A percentile compares a stretch with the other conserved stretches of the same genome.
phyloP scores from a whole-genome alignment of 2,113 vertebrate genomes.

The Chiloscyllium plagiosum region DNA sequence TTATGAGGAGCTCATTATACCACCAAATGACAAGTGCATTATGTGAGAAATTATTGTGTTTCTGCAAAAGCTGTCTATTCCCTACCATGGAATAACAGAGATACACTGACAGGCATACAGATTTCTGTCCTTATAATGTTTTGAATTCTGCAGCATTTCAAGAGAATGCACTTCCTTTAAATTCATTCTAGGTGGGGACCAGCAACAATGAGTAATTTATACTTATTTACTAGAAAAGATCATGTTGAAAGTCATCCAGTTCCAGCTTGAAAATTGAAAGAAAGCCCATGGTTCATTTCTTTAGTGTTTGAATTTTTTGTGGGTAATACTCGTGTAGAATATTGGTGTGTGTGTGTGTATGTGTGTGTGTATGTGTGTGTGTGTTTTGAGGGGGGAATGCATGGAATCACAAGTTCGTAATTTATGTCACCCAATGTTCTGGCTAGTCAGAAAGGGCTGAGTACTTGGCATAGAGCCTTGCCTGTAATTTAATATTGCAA shows the following conservation, averaged over 20 bases:
- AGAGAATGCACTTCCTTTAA: no score
- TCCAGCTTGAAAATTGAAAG: background rate
- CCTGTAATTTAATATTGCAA: background rate
- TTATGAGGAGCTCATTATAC: background rate
- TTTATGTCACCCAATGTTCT: background rate
- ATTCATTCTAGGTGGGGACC: background rate
- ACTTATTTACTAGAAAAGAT: background rate
- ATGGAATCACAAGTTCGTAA: background rate
- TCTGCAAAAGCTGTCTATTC: background rate
- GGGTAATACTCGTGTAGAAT: background rate
- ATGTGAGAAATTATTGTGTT: background rate
- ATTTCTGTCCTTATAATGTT: background rate
- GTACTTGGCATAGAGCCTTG: background rate
- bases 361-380: no score
- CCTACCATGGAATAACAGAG: background rate
- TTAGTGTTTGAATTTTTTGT: background rate
- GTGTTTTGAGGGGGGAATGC: no score
- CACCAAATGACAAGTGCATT: background rate
- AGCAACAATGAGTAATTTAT: background rate
- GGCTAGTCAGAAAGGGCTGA: background rate
- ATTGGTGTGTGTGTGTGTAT: background rate
- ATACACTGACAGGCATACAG: background rate
- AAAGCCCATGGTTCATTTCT: background rate
- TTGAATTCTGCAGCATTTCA: background rate
- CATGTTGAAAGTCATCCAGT: background rate